Base-by-base conservation (phyloP, 2,113 vertebrate species). In the Butorides virescens region DNA sequence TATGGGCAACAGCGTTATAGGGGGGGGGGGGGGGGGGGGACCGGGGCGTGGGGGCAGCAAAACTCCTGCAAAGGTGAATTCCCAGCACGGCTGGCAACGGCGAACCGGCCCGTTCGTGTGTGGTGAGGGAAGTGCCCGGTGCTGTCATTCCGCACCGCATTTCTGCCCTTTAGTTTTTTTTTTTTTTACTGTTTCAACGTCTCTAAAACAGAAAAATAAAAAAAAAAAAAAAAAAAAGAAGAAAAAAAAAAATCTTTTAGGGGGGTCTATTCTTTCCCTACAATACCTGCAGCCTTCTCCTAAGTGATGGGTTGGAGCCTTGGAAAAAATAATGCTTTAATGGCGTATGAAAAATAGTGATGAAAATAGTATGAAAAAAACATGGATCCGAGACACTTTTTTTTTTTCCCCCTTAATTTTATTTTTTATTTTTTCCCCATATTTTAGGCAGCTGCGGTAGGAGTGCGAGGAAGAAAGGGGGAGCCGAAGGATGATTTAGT, bases 381-480 rank as follows among this genome's bases (percentile, higher is more conserved):
- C 63, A 68, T 22, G 27, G 25, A 27, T 42, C 15, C 2, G 11
- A 44, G 18, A 55, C 6, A 62, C 5, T 14, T 59, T 58, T 49
- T 39, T 21, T 5, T 17, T 21, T 53, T 14, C n/a, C 7, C 20
- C 27, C 12, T 7, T 27, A 9, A 58, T 27, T 8, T 5, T 49
- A 4, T 15, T 17, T 26, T 20, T 55, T 10, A n/a, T 22, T 2
- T 4, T 9, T 2, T 1, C 4, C 34, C 5, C 34, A 3, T 63
- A 4, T 88, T 81, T 91, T 74, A 86, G 77, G 26, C 20, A 62
- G 29, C 22, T 6, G 14, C 3, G 6, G 11, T 8, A 36, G 14
- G 32, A 59, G 4, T 8, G 56, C 2, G 15, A 29, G 42, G 39
- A 59, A 68, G 46, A 34, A 58, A 87, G 0, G 5, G 49, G 11